Evolutionary conservation across 2,113 vertebrate species (phyloP).

Genomic region (Phalacrocorax carbo): DNA sequence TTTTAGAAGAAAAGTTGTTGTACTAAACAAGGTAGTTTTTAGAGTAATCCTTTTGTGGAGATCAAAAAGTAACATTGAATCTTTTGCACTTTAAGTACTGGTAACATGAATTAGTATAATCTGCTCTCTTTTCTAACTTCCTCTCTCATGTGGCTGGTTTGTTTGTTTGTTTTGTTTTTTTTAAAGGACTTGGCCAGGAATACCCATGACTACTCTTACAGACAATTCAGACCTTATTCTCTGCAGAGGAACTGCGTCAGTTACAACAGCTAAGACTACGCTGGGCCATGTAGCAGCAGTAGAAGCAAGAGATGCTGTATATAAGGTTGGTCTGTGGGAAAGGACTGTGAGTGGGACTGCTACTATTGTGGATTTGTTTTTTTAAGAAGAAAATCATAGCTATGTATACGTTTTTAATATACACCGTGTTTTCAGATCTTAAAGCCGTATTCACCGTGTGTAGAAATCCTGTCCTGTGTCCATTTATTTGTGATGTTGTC

Average conservation of each 20-base stretch:
- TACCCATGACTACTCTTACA: conserved; percentile 55
- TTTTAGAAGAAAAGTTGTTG: neutral
- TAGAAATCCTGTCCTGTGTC: neutral
- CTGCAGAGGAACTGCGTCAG: conserved; percentile 66
- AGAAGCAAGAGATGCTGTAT: conserved; percentile 71
- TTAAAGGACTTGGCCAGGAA: conserved; percentile 82
- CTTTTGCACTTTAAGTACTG: neutral
- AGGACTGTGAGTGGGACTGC: neutral
- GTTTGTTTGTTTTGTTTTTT: neutral
- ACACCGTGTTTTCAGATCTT: neutral
- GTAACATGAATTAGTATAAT: neutral
- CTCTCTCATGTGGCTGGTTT: neutral
- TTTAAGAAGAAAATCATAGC: neutral
- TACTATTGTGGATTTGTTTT: neutral
- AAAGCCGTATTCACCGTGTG: accelerated
- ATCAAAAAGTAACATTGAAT: neutral
- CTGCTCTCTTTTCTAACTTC: neutral
- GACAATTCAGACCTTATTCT: conserved; percentile 40
- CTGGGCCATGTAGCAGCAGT: conserved; percentile 72
- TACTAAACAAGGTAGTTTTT: neutral
- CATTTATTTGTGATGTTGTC: neutral
- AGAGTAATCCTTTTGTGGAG: neutral
- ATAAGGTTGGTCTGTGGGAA: conserved; percentile 60
- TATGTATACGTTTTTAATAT: neutral
- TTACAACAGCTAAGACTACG: conserved; percentile 81